These are phyloP conservation scores for Scytalopus superciliaris DNA, from an alignment of 2,113 vertebrate genomes.

Conservation along the genomic window DNA sequence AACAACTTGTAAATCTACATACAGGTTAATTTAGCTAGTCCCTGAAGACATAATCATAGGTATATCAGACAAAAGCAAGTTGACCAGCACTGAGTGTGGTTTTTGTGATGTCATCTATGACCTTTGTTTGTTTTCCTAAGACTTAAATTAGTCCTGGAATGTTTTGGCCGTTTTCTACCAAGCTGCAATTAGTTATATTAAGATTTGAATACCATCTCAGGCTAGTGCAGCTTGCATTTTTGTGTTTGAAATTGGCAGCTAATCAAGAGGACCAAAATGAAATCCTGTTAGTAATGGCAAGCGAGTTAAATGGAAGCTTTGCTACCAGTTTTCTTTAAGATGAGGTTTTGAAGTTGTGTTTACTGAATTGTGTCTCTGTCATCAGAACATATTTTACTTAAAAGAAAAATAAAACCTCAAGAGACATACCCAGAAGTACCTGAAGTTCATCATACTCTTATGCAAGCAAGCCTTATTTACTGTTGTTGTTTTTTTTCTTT, in stretches of 20 bases:
- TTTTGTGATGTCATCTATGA: not conserved
- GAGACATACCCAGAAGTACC: not conserved
- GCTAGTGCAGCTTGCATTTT: not conserved
- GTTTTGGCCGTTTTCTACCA: not conserved
- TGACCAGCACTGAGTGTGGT: not conserved
- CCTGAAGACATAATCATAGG: not conserved
- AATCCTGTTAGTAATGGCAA: not conserved
- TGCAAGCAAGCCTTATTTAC: not conserved
- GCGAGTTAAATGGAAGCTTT: not conserved
- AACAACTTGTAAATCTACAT: not conserved
- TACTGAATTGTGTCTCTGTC: not conserved
- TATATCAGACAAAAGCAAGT: not conserved
- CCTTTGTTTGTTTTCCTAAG: not conserved
- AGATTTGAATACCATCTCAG: not conserved
- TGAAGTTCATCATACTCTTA: not conserved
- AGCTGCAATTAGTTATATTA: not conserved
- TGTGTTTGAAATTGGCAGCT: not conserved
- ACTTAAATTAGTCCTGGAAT: not conserved
- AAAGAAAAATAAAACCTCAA: not conserved
- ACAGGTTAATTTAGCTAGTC: not conserved
- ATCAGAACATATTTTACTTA: not conserved
- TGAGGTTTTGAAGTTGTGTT: not conserved
- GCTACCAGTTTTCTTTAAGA: not conserved
- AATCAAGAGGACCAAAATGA: not conserved
- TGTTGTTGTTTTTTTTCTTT: not conserved